Conservation (phyloP, 1,140 invertebrate genomes). For the Macrotrachela quadricornifera region DNA sequence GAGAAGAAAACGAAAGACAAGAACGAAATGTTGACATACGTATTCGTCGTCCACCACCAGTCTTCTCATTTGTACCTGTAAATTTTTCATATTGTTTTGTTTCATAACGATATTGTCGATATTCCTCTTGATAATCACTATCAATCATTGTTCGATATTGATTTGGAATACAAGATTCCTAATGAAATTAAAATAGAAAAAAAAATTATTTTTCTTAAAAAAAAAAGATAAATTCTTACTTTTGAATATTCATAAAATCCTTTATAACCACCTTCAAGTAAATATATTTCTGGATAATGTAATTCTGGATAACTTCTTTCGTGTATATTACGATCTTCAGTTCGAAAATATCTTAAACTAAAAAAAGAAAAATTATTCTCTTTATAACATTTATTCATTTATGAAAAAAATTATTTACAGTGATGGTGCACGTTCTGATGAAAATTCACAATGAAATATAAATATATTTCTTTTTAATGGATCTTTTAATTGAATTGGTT, state of each 20-base stretch:
- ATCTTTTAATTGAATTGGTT: slow-evolving; percentile 20
- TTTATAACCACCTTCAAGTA: slow-evolving; percentile 80
- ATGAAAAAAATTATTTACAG: slow-evolving; percentile 33
- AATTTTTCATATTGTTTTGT: no score
- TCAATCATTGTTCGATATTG: no score
- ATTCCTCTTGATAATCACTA: no score
- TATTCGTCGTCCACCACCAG: no score
- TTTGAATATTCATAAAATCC: slow-evolving; percentile 51
- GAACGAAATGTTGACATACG: no score
- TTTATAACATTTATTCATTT: no score
- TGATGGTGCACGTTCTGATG: slow-evolving; percentile 71
- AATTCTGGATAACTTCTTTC: slow-evolving; percentile 62
- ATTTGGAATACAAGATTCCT: no score
- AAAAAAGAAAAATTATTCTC: slow-evolving; percentile 10
- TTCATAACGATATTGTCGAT: no score
- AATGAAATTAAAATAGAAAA: no score
- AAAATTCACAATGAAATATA: slow-evolving; percentile 96
- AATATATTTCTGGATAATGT: slow-evolving; percentile 76
- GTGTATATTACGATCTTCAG: slow-evolving; percentile 57
- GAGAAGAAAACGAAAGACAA: no score
- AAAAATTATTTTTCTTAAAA: no score
- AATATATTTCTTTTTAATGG: slow-evolving; percentile 46
- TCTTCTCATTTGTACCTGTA: no score
- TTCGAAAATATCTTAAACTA: slow-evolving; percentile 59
- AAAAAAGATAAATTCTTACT: slow-evolving; percentile 11